Evolutionary conservation across 2,888 invertebrate genomes (phyloP).

Genomic region (Agrypnus murinus): DNA sequence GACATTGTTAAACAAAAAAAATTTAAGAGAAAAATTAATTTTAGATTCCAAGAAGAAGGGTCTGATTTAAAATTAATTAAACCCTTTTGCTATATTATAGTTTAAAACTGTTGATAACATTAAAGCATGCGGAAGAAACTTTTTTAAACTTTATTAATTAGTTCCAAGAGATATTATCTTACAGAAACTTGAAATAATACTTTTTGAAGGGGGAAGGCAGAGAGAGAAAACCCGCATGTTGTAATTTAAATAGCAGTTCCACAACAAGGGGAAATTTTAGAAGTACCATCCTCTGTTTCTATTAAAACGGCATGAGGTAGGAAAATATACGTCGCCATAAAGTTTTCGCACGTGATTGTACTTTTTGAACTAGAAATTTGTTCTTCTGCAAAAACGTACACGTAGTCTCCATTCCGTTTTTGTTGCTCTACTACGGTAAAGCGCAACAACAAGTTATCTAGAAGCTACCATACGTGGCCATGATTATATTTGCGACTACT

Average conservation of each 20-base stretch:
- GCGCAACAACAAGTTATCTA: neutral
- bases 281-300: slow-evolving; percentile 32
- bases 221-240: neutral
- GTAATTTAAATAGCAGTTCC: slow-evolving; percentile 32
- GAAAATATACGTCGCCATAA: slow-evolving; percentile 41
- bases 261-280: slow-evolving; percentile 25
- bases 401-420: neutral
- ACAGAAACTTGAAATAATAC: too few species aligned
- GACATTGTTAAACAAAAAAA: too few species aligned
- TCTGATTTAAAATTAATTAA: too few species aligned
- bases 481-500: slow-evolving; percentile 30
- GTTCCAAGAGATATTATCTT: too few species aligned
- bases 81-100: too few species aligned
- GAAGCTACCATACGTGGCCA: slow-evolving; percentile 1
- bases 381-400: neutral
- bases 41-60: too few species aligned
- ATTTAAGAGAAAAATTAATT: too few species aligned
- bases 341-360: slow-evolving; percentile 44
- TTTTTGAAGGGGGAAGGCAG: too few species aligned
- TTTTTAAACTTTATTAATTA: too few species aligned
- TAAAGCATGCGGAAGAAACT: too few species aligned
- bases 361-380: slow-evolving; percentile 34
- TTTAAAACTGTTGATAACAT: too few species aligned
- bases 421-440: neutral
- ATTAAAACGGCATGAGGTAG: slow-evolving; percentile 40